Conservation (phyloP, 2,113 vertebrate genomes). For the Ciconia maguari region DNA sequence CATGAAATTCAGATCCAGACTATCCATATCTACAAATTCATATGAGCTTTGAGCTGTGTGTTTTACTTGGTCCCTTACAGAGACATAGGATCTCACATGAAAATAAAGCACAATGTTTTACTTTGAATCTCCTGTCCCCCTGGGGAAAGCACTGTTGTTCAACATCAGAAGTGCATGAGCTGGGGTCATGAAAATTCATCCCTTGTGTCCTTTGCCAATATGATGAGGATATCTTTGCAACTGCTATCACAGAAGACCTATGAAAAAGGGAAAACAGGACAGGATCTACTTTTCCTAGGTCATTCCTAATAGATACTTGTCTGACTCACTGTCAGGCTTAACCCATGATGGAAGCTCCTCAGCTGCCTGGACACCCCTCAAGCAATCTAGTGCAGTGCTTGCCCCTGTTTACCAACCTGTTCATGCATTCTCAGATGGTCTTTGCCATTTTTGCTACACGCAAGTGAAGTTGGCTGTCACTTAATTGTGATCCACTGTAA, state of each 20-base stretch:
- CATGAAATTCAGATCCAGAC: background rate
- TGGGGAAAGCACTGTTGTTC: background rate
- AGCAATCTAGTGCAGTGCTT: background rate
- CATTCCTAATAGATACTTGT: accelerated
- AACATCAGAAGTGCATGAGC: background rate
- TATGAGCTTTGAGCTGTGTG: background rate
- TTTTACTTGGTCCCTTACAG: background rate
- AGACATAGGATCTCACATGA: background rate
- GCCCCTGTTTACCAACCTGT: background rate
- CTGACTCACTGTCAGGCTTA: background rate
- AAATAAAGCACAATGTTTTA: background rate
- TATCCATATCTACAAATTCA: background rate
- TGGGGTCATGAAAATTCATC: background rate
- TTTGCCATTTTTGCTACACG: background rate
- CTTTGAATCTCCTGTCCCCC: background rate
- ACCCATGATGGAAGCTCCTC: background rate
- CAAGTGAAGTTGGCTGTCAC: background rate
- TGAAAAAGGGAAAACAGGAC: background rate
- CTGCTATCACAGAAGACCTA: background rate
- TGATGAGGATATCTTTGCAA: no score
- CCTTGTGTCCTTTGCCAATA: background rate
- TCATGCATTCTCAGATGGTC: background rate
- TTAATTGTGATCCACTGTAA: accelerated
- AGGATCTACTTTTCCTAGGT: background rate
- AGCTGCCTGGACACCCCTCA: background rate